Conservation (phyloP, 2,888 invertebrate genomes). For the Eupeodes latifasciatus region DNA sequence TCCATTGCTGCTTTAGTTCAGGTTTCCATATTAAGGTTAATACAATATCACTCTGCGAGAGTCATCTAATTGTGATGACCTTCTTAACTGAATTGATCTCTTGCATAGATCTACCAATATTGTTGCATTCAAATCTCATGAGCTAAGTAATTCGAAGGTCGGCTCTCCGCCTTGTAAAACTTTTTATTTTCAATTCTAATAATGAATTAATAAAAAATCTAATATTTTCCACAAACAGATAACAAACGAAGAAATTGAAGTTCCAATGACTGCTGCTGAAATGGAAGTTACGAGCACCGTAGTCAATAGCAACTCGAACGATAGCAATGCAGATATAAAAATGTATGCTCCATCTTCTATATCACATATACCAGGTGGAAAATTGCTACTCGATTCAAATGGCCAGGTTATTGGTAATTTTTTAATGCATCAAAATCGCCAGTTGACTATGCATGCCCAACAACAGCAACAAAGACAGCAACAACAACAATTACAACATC, state of each 20-base stretch:
- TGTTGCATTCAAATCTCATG: no score
- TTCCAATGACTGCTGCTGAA: conserved; percentile 87
- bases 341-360: conserved; percentile 78
- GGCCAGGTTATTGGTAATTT: conserved; percentile 83
- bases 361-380: conserved; percentile 77
- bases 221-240: conserved; percentile 35
- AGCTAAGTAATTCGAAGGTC: no score
- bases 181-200: no score
- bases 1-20: no score
- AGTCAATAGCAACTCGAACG: conserved; percentile 82
- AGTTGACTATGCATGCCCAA: conserved; percentile 72
- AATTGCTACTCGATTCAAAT: conserved; percentile 82
- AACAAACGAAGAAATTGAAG: conserved; percentile 78
- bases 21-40: no score
- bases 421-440: conserved; percentile 78
- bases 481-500: conserved; percentile 76
- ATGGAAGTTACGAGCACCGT: conserved; percentile 87
- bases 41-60: no score
- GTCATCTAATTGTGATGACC: no score
- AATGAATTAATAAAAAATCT: neutral
- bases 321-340: conserved; percentile 81
- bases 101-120: no score
- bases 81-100: no score
- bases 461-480: conserved; percentile 77
- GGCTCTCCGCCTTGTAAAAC: no score